Conservation (phyloP, 2,113 vertebrate species). For the Scatophagus argus region DNA sequence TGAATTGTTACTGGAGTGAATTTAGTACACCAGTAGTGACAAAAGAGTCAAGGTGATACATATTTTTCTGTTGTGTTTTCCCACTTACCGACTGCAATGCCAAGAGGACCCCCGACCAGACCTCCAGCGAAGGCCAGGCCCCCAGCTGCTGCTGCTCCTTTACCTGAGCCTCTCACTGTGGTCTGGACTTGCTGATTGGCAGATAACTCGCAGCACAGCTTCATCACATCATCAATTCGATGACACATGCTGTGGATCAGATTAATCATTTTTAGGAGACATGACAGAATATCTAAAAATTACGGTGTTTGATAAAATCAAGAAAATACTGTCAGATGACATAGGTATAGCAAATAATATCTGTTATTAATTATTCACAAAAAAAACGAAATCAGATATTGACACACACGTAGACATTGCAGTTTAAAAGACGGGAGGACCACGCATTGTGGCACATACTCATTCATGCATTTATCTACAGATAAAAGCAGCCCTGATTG, state of each 20-base stretch:
- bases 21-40: neutral
- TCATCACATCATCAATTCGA: constrained; percentile 83
- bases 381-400: neutral
- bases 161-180: constrained; percentile 85
- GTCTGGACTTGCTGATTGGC: constrained; percentile 85
- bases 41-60: too few relatives aligned
- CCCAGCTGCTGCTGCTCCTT: constrained; percentile 85
- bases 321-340: neutral
- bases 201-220: constrained; percentile 87
- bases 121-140: constrained; percentile 88
- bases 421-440: neutral
- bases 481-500: neutral
- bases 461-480: neutral
- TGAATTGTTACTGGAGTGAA: neutral
- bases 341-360: neutral
- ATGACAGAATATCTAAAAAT: too few relatives aligned
- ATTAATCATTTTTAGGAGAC: neutral
- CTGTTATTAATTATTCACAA: neutral
- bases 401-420: neutral
- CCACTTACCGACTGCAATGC: constrained; percentile 89
- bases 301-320: too few relatives aligned
- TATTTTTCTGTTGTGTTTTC: neutral
- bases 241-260: constrained; percentile 82
- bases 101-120: constrained; percentile 88
- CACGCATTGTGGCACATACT: neutral